Percentiles rank a stretch among this genome's conserved stretches.
These are phyloP conservation scores for Phyllostomus discolor DNA, from an alignment of 2,113 vertebrate species.

Conservation along the genomic window DNA sequence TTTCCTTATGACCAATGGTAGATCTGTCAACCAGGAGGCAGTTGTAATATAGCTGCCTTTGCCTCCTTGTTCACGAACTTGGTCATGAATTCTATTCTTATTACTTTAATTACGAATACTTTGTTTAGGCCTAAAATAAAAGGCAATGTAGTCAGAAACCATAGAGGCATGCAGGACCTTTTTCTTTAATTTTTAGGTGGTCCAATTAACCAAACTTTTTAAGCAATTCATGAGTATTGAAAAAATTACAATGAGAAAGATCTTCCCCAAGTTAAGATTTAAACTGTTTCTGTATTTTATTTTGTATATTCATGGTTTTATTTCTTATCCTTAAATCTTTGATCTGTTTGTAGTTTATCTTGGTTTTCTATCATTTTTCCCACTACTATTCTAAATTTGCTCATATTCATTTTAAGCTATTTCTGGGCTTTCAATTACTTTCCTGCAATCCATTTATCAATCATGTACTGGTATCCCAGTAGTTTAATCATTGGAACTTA, in stretches of 20 bases:
- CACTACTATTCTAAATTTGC: background rate
- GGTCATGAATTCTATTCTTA: background rate
- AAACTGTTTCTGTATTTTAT: background rate
- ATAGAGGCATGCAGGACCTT: background rate
- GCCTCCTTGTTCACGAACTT: background rate
- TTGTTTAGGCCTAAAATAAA: background rate
- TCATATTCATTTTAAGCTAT: background rate
- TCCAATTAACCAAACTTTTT: background rate
- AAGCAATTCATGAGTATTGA: background rate
- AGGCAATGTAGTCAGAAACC: background rate
- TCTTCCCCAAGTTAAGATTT: background rate
- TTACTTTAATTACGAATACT: background rate
- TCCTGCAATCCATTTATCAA: background rate
- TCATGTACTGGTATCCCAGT: background rate
- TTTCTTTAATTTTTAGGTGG: background rate
- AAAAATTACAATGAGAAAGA: background rate
- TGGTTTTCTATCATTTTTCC: background rate
- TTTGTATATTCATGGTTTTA: background rate
- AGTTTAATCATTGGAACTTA: background rate
- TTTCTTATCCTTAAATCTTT: background rate
- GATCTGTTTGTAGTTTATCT: background rate
- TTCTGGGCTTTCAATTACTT: constrained; percentile 13
- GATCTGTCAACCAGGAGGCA: background rate
- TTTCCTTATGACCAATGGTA: background rate
- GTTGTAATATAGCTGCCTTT: background rate